Percentiles rank a stretch among this genome's conserved stretches.
Evolutionary conservation across 2,797 vertebrate species (phyloP).

Genomic region (Sebastes trivittatus): DNA sequence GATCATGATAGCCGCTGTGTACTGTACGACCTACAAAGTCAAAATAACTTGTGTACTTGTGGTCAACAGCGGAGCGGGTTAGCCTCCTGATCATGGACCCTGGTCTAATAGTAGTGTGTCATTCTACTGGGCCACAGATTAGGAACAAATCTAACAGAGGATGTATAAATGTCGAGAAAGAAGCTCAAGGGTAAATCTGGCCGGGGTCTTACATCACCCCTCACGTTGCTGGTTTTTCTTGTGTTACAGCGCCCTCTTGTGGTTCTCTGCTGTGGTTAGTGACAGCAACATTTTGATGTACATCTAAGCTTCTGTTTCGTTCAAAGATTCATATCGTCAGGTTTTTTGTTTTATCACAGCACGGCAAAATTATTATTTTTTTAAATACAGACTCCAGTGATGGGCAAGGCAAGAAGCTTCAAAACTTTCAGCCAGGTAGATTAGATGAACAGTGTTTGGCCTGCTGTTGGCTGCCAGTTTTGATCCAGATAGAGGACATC

Average conservation of each 20-base stretch:
- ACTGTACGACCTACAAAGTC: background rate
- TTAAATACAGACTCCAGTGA: background rate
- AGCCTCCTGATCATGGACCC: background rate
- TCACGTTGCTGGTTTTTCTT: background rate
- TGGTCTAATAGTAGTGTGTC: background rate
- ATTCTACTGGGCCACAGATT: background rate
- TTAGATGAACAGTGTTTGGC: background rate
- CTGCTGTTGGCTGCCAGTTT: background rate
- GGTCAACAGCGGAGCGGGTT: background rate
- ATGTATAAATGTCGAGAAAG: background rate
- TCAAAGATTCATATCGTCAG: background rate
- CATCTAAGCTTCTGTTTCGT: background rate
- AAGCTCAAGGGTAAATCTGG: slow-evolving; percentile 1
- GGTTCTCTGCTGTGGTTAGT: slow-evolving; percentile 4
- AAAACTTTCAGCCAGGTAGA: background rate
- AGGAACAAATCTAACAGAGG: background rate
- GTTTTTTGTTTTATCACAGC: background rate
- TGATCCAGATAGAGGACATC: background rate
- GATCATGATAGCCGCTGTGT: background rate
- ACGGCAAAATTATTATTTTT: background rate
- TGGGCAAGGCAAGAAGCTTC: background rate
- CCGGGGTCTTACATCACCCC: slow-evolving; percentile 25
- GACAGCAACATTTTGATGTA: background rate
- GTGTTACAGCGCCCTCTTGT: slow-evolving; percentile 54
- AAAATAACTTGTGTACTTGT: background rate